Evolutionary conservation across 2,113 vertebrate species (phyloP).

Genomic region (Rhipidura dahli): DNA sequence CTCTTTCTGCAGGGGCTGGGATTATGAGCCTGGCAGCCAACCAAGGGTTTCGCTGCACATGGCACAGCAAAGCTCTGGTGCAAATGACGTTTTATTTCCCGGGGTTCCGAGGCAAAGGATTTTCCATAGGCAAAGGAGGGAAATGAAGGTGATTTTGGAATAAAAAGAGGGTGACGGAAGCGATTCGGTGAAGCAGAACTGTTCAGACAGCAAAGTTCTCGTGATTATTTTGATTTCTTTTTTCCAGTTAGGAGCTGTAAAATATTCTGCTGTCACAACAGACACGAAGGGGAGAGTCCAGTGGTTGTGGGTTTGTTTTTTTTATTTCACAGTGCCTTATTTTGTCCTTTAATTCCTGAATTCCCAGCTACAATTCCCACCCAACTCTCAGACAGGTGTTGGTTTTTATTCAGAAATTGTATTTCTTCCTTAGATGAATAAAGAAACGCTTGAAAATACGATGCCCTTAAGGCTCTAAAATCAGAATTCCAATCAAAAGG

Average conservation of each 20-base stretch:
- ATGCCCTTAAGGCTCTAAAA: neutral
- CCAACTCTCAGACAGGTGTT: neutral
- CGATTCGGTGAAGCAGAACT: neutral
- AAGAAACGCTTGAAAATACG: neutral
- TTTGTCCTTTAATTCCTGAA: neutral
- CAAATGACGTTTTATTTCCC: neutral
- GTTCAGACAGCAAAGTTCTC: neutral
- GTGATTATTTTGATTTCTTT: neutral
- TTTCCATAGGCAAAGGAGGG: neutral
- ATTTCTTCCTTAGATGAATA: neutral
- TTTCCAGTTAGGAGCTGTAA: neutral
- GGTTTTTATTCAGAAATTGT: neutral
- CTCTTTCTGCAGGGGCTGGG: neutral
- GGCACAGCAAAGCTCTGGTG: neutral
- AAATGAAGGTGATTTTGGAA: neutral
- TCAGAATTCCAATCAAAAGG: neutral
- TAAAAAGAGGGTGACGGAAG: neutral
- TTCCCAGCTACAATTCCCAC: neutral
- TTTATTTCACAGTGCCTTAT: no score
- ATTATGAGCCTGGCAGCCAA: constrained; percentile 17
- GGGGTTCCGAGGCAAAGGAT: neutral
- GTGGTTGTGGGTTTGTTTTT: no score
- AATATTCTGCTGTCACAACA: neutral
- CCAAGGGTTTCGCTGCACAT: neutral
- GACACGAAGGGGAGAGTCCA: neutral